These are phyloP conservation scores for Polydrusus tereticollis DNA, from an alignment of 2,888 invertebrate species.

Conservation along the genomic window DNA sequence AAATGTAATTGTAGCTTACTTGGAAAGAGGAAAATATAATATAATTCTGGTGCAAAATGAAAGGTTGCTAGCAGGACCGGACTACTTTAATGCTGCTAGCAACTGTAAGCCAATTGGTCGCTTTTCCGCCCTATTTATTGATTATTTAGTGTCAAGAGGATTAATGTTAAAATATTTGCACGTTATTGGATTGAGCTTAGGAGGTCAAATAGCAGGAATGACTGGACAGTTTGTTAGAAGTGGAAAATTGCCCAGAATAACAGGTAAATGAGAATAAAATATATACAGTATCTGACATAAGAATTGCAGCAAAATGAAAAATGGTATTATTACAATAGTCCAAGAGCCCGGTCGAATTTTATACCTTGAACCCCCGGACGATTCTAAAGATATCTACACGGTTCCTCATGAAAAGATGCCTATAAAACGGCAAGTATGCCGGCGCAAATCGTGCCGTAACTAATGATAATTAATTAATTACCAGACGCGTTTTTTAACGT, in stretches of 20 bases:
- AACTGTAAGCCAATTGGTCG: conserved; percentile 71
- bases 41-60: conserved; percentile 71
- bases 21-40: conserved; percentile 69
- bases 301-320: too few species aligned
- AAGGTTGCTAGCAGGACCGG: conserved; percentile 70
- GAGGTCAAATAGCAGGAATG: conserved; percentile 69
- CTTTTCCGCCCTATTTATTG: conserved; percentile 69
- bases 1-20: conserved; percentile 65
- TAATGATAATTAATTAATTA: too few species aligned
- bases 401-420: too few species aligned
- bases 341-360: too few species aligned
- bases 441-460: too few species aligned
- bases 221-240: conserved; percentile 67
- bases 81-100: conserved; percentile 69
- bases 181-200: conserved; percentile 65
- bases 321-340: too few species aligned
- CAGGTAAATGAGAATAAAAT: conserved; percentile 48
- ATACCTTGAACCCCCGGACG: too few species aligned
- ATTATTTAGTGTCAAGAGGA: conserved; percentile 70
- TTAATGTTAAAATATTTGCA: conserved; percentile 57
- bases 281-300: too few species aligned
- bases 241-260: conserved; percentile 52
- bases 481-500: too few species aligned
- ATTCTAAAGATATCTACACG: too few species aligned
- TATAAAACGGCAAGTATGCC: too few species aligned